Evolutionary conservation across 2,888 invertebrate species (phyloP).

Genomic region (Sinopyrophorus schimmeli): DNA sequence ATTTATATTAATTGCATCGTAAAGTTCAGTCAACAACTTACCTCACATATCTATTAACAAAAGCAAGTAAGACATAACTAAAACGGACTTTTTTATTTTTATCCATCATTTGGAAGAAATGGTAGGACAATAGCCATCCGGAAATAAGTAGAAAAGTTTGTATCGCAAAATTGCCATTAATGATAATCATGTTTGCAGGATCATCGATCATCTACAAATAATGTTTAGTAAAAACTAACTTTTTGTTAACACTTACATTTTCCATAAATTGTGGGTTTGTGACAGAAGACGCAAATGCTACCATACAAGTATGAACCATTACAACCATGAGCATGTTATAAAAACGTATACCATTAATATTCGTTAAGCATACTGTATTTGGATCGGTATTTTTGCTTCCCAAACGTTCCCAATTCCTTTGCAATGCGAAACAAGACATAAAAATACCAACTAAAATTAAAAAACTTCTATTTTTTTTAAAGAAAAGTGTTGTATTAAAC

Average conservation of each 20-base stretch:
- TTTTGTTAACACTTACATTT: slow-evolving; percentile 11
- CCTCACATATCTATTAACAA: slow-evolving; percentile 45
- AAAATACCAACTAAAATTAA: slow-evolving; percentile 16
- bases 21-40: slow-evolving; percentile 12
- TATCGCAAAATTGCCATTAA: too few species aligned
- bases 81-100: slow-evolving; percentile 30
- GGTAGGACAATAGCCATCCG: slow-evolving; percentile 45
- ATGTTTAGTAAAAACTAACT: background rate
- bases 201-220: slow-evolving; percentile 27
- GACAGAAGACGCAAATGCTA: slow-evolving; percentile 10
- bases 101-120: slow-evolving; percentile 31
- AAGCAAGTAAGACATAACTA: slow-evolving; percentile 35
- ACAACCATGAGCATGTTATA: slow-evolving; percentile 26
- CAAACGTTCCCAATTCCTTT: slow-evolving; percentile 26
- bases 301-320: slow-evolving; percentile 23
- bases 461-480: too few species aligned
- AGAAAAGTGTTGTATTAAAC: too few species aligned
- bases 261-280: slow-evolving; percentile 23
- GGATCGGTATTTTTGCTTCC: slow-evolving; percentile 13
- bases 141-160: slow-evolving; percentile 51
- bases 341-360: slow-evolving; percentile 28
- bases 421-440: slow-evolving; percentile 22
- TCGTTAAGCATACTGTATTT: slow-evolving; percentile 11
- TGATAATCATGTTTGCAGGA: too few species aligned
- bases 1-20: background rate